Percentiles rank a stretch among this genome's conserved stretches.
Conservation (phyloP, 2,888 invertebrate species). For the Thecophora atra region DNA sequence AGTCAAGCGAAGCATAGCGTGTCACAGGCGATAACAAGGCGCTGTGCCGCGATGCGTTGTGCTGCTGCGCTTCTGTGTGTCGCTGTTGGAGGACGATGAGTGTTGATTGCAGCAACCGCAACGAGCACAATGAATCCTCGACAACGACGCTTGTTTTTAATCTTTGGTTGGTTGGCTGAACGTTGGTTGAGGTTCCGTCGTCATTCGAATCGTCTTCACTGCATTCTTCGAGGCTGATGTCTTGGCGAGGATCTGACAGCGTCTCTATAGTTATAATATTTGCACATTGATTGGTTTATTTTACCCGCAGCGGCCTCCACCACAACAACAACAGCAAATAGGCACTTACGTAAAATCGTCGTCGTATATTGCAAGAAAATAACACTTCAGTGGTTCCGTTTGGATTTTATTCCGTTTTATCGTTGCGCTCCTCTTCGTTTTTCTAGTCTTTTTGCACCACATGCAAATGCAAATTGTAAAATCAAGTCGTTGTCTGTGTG, state of each 20-base stretch:
- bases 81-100: background rate
- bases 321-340: conserved; percentile 5
- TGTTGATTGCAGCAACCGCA: background rate
- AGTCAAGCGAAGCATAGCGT: conserved; percentile 5
- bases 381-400: background rate
- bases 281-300: conserved; percentile 32
- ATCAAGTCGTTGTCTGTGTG: background rate
- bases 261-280: conserved; percentile 19
- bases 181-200: background rate
- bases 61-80: background rate
- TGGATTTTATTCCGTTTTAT: background rate
- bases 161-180: background rate
- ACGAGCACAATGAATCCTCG: background rate
- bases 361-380: background rate
- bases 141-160: too few species aligned
- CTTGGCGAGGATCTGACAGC: background rate
- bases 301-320: conserved; percentile 3
- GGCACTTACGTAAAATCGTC: background rate
- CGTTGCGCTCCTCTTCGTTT: background rate
- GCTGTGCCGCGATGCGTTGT: background rate
- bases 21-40: conserved; percentile 8
- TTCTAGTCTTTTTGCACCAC: background rate
- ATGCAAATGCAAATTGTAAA: background rate
- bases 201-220: background rate
- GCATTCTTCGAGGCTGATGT: background rate